Evolutionary conservation across 2,797 vertebrate species (phyloP).

Genomic region (Phataginus tetradactyla): DNA sequence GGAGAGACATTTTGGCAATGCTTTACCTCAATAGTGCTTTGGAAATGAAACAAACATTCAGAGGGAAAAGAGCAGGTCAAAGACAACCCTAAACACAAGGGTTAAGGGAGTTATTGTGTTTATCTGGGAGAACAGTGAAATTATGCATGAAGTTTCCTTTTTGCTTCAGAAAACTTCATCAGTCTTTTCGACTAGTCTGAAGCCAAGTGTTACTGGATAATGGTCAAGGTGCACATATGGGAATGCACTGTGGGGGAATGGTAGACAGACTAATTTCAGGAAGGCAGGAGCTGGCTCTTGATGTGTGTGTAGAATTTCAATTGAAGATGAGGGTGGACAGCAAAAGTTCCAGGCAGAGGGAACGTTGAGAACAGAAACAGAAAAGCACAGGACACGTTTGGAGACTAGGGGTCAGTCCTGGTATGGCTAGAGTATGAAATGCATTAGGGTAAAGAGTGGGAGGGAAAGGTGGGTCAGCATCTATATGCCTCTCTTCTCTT

Average conservation of each 20-base stretch:
- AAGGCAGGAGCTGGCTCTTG: background rate
- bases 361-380: conserved; percentile 13
- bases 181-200: conserved; percentile 9
- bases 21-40: conserved; percentile 8
- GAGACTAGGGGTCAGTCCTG: background rate
- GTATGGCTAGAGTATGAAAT: background rate
- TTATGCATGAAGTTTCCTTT: background rate
- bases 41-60: conserved; percentile 27
- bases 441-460: background rate
- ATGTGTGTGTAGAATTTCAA: background rate
- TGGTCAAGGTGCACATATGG: background rate
- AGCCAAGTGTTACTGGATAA: background rate
- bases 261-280: conserved; percentile 28
- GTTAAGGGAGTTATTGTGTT: background rate
- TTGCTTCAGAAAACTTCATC: background rate
- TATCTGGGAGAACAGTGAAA: conserved; percentile 1
- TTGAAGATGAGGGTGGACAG: background rate
- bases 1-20: background rate
- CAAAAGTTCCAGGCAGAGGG: background rate
- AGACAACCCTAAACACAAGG: background rate
- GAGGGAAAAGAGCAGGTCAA: background rate
- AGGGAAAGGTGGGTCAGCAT: background rate
- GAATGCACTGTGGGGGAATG: background rate
- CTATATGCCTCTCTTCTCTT: background rate
- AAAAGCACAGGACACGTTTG: background rate